These are phyloP conservation scores for Chaitophorus viminalis DNA, from an alignment of 2,888 invertebrate species.

Conservation along the genomic window DNA sequence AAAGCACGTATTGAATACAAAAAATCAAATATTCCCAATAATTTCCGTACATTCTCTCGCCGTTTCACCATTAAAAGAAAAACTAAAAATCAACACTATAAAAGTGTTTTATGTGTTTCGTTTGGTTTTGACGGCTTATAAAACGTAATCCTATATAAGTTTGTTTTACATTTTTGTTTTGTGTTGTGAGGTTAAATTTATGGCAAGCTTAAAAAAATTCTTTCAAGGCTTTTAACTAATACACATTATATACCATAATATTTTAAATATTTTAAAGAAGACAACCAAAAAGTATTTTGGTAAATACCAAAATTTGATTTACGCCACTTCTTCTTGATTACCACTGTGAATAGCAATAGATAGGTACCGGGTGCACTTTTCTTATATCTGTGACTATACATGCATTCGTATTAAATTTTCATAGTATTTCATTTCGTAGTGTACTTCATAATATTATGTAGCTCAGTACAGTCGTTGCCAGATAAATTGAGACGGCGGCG, in stretches of 20 bases:
- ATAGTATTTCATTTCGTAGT: neutral
- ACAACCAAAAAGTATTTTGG: neutral
- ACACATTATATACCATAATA: neutral
- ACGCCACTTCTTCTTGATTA: too few species aligned
- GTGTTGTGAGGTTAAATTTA: neutral
- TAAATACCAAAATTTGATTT: neutral
- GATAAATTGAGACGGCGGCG: too few species aligned
- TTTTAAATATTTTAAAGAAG: neutral
- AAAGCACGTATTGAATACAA: neutral
- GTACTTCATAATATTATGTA: too few species aligned
- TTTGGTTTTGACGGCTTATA: conserved; percentile 11
- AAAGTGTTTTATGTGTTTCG: neutral
- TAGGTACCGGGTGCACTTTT: too few species aligned
- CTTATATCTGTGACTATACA: neutral
- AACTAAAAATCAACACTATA: neutral
- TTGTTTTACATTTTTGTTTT: neutral
- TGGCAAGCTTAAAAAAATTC: neutral
- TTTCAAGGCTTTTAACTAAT: neutral
- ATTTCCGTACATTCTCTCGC: neutral
- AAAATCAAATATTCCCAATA: neutral
- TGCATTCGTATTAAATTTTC: neutral
- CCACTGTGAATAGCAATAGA: too few species aligned
- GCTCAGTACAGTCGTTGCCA: too few species aligned
- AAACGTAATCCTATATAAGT: neutral
- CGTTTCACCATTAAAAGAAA: neutral